A percentile compares a stretch with the other conserved stretches of the same genome.
Conservation (phyloP, 2,113 vertebrate genomes). For the Asarcornis scutulata region DNA sequence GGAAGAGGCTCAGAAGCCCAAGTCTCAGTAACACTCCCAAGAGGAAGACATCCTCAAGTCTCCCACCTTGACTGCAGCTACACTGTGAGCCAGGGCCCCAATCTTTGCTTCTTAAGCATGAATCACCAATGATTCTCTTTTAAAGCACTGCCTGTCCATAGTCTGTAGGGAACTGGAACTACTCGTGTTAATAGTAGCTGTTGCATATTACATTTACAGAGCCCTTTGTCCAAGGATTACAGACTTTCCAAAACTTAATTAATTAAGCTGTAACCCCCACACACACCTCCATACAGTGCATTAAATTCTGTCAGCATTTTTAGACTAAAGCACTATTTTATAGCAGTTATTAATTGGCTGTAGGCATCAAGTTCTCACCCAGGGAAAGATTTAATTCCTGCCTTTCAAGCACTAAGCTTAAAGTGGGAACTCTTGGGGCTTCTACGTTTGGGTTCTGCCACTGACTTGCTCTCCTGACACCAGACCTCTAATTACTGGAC, state of each 20-base stretch:
- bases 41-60: background rate
- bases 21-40: background rate
- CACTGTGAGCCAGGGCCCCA: accelerated
- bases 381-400: conserved; percentile 9
- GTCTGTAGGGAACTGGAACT: background rate
- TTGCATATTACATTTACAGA: background rate
- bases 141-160: background rate
- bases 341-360: conserved; percentile 41
- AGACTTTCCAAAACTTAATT: conserved; percentile 45
- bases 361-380: conserved; percentile 7
- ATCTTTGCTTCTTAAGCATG: background rate
- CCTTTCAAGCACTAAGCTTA: background rate
- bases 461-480: background rate
- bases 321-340: conserved; percentile 14
- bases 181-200: background rate
- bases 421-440: background rate
- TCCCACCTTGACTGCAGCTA: background rate
- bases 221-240: conserved; percentile 20
- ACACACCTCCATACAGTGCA: background rate
- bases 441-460: background rate
- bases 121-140: background rate
- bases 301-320: conserved; percentile 39
- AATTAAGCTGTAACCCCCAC: conserved; percentile 33
- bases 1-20: background rate
- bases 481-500: background rate